Evolutionary conservation across 1,140 invertebrate species (phyloP).

Genomic region (Platyscapa corneri): DNA sequence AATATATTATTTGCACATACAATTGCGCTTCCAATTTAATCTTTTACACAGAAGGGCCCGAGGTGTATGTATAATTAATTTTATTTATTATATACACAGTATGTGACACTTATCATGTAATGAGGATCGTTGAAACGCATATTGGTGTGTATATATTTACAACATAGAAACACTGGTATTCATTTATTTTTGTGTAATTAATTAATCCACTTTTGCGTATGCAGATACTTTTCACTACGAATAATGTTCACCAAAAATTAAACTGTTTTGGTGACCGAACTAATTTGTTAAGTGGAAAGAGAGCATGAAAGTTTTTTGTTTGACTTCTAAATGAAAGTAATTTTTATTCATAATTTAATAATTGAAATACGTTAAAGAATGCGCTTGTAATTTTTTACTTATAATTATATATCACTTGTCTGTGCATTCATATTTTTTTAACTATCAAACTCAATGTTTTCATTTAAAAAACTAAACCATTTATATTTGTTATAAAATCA

Average conservation of each 20-base stretch:
- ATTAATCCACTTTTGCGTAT: background rate
- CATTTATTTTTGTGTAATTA: background rate
- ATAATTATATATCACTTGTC: slow-evolving; percentile 19
- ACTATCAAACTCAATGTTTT: background rate
- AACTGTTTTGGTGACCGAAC: background rate
- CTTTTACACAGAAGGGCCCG: slow-evolving; percentile 13
- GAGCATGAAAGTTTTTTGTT: background rate
- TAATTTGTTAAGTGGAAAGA: background rate
- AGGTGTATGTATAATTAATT: background rate
- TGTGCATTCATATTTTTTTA: background rate
- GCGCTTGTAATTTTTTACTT: background rate
- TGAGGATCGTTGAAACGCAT: slow-evolving; percentile 23
- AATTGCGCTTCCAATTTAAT: background rate
- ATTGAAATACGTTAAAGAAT: background rate
- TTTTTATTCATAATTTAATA: background rate
- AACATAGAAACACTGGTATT: slow-evolving; percentile 15
- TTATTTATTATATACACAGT: background rate
- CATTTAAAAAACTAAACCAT: background rate
- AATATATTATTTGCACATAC: background rate
- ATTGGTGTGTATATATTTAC: slow-evolving; percentile 20
- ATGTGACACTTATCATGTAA: slow-evolving; percentile 13
- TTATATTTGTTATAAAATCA: background rate
- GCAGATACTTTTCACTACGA: too few relatives aligned
- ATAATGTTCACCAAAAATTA: background rate
- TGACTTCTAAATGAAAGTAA: background rate